A percentile compares a stretch with the other conserved stretches of the same genome.
Conservation (phyloP, 2,888 invertebrate species). For the Dichetophora obliterata region DNA sequence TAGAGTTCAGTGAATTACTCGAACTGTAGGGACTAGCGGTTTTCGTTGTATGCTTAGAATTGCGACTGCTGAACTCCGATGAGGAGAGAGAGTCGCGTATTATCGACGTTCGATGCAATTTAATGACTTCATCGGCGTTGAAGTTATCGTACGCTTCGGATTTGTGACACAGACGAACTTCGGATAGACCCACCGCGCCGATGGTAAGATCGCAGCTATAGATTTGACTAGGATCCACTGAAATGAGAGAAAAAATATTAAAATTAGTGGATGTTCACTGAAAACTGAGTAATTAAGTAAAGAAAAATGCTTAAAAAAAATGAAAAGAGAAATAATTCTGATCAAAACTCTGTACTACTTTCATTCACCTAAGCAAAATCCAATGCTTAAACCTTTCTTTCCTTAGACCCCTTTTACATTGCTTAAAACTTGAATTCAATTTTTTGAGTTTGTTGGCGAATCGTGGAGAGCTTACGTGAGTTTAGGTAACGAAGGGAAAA, state of each 20-base stretch:
- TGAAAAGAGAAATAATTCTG: too few relatives aligned
- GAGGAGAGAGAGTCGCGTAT: constrained; percentile 68
- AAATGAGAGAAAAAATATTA: constrained; percentile 20
- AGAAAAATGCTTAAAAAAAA: too few relatives aligned
- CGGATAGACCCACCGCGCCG: constrained; percentile 69
- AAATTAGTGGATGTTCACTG: too few relatives aligned
- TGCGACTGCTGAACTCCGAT: constrained; percentile 68
- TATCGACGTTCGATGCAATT: constrained; percentile 63
- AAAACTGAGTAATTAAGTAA: too few relatives aligned
- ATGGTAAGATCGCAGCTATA: constrained; percentile 68
- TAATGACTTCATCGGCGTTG: constrained; percentile 66
- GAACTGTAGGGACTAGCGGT: constrained; percentile 70
- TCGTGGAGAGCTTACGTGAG: too few relatives aligned
- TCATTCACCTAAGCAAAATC: too few relatives aligned
- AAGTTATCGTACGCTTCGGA: constrained; percentile 67
- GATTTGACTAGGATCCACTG: constrained; percentile 69
- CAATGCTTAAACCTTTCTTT: too few relatives aligned
- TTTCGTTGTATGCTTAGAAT: constrained; percentile 67
- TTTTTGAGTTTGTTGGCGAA: too few relatives aligned
- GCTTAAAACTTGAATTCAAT: too few relatives aligned
- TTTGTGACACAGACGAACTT: constrained; percentile 68
- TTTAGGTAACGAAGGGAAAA: too few relatives aligned
- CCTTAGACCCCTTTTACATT: too few relatives aligned
- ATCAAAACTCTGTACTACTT: too few relatives aligned
- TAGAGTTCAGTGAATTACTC: constrained; percentile 69